phyloP scores from a whole-genome alignment of 2,888 invertebrate genomes.

The Mesoligia furuncula region DNA sequence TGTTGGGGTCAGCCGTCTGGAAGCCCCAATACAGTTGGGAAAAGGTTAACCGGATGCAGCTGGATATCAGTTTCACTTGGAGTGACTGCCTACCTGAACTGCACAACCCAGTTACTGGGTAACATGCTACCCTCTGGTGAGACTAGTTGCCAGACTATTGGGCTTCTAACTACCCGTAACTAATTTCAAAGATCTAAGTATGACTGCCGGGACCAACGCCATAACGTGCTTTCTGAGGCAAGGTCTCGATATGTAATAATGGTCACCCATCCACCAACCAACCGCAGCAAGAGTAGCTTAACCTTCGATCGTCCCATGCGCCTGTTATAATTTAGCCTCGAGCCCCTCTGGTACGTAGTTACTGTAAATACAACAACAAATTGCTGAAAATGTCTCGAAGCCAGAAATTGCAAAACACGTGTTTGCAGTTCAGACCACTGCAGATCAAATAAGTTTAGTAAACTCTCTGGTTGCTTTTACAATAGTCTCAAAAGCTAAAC shows the following conservation, averaged over 20 bases:
- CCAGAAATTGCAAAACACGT: slow-evolving; percentile 54
- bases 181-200: background rate
- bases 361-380: slow-evolving; percentile 11
- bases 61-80: background rate
- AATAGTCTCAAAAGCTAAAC: slow-evolving; percentile 55
- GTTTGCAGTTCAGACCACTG: slow-evolving; percentile 53
- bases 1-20: background rate
- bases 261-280: background rate
- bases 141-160: background rate
- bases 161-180: background rate
- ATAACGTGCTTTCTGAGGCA: background rate
- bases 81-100: background rate
- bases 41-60: background rate
- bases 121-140: background rate
- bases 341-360: background rate
- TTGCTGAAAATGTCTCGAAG: slow-evolving; percentile 36
- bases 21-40: too few species aligned
- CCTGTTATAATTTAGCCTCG: background rate
- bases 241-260: background rate
- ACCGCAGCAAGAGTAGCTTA: background rate
- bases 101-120: background rate
- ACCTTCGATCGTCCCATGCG: background rate
- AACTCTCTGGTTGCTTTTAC: slow-evolving; percentile 61
- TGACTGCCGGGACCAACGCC: background rate
- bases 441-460: slow-evolving; percentile 65